Evolutionary conservation across 2,888 invertebrate species (phyloP), one percentile per base, ranked within the genome.

Genomic region (Platypus cylindrus): DNA sequence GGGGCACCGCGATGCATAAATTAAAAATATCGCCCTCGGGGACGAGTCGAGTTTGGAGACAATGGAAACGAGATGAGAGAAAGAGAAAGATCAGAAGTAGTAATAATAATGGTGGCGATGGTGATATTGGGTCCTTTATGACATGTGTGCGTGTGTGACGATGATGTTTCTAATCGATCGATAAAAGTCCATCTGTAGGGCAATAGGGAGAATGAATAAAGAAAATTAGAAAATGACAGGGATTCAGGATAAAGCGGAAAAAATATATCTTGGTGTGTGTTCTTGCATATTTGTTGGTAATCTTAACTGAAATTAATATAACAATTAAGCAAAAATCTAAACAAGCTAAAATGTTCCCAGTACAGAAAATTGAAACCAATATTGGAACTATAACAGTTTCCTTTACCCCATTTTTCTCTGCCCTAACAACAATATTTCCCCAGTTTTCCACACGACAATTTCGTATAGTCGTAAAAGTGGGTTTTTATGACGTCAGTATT

Each of bases 21-120:
- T 56, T 56, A 54, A 55, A 56, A 56, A 56, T 53, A 54, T 55
- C 53, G 41, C 45, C 36, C 39, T n/a, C 33, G 35, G 40, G 41
- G 37, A 34, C 43, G 47, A 45, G 47, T 43, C 44, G 41, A 45
- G 45, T 41, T 43, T 30, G 43, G 44, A 45, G 36, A 41, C 40
- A 40, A 40, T 40, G 32, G 40, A 32, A 32, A 40, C 31, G 40
- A 36, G n/a, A n/a, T n/a, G n/a, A n/a, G n/a, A n/a, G n/a, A n/a
- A n/a, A n/a, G 40, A 34, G 34, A 9, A 37, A 34, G 34, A 38
- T 40, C 40, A 38, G 37, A 36, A 38, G 37, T 37, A 33, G 36
- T 26, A 34, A 32, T 7, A 29, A n/a, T 15, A 17, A 16, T 17
- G 17, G n/a, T n/a, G n/a, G n/a, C 5, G 30, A 30, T 22, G 15